Evolutionary conservation across 2,113 vertebrate species (phyloP).

Genomic region (Vulpes vulpes): DNA sequence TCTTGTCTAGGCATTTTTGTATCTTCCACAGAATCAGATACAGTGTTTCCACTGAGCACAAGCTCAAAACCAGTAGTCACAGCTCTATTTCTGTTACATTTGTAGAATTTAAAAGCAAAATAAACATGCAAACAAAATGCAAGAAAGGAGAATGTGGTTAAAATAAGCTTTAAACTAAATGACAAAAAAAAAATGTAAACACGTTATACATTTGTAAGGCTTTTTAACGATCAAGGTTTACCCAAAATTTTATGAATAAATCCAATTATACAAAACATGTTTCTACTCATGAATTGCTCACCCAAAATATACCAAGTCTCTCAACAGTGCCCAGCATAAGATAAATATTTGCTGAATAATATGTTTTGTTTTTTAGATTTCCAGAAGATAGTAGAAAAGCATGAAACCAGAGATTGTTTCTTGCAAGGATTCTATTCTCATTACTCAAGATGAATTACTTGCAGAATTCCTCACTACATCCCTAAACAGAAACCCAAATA

Average conservation of each 20-base stretch:
- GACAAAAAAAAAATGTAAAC: background rate
- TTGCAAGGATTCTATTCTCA: background rate
- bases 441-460: background rate
- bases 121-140: background rate
- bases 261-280: background rate
- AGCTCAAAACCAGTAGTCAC: background rate
- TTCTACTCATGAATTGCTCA: background rate
- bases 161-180: background rate
- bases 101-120: background rate
- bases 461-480: background rate
- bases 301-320: background rate
- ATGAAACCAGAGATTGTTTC: background rate
- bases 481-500: conserved; percentile 3
- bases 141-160: background rate
- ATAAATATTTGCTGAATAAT: background rate
- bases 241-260: background rate
- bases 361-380: background rate
- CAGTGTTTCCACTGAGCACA: background rate
- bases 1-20: background rate
- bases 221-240: background rate
- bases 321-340: background rate
- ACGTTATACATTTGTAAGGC: background rate
- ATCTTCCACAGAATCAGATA: background rate
- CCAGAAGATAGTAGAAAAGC: background rate
- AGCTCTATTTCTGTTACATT: background rate